Evolutionary conservation across 1,140 invertebrate genomes (phyloP), one percentile per base, ranked within the genome.

Genomic region (Eriosoma lanigerum): DNA sequence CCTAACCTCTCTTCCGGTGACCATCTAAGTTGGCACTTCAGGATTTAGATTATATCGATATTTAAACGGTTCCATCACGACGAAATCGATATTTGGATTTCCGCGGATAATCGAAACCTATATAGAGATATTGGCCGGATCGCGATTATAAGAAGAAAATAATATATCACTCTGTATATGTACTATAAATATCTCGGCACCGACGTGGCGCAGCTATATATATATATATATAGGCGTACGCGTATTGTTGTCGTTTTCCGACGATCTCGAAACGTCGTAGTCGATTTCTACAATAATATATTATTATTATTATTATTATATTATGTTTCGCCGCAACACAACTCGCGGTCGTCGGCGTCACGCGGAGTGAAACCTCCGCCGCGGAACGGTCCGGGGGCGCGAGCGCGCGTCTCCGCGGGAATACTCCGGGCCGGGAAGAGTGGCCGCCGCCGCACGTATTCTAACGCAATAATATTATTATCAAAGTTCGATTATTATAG

Each of bases 321-420:
- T 6, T 44, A n/a, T 15, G 32, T 8, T 12, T 15, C 38, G 19
- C 32, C 44, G 26, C 26, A 60, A 32, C 60, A 38, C 24, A 62
- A 62, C 56, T 48, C 75, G n/a, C n/a, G 75, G 56, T 78, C 75
- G 54, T 56, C 38, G 75, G 38, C 38, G 75, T 78, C 75, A 78
- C 75, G 75, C 54, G 32, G 75, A 78, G 75, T 78, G 75, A 78
- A 78, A 78, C 24, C 75, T 48, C 56, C 56, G 32, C 38, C 38
- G 44, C 72, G 29, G 70, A n/a, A n/a, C n/a, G n/a, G n/a, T n/a
- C n/a, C n/a, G n/a, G n/a, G n/a, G n/a, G n/a, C n/a, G n/a, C n/a
- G 70, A 32, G 26, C 48, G 52, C 72, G 29, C 29, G 17, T 13
- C 58, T 13, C 58, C 58, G n/a, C n/a, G n/a, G 58, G 26, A 1